Evolutionary conservation across 2,113 vertebrate genomes (phyloP), one percentile per base, ranked within the genome.

Genomic region (Oreochromis tanganicae): DNA sequence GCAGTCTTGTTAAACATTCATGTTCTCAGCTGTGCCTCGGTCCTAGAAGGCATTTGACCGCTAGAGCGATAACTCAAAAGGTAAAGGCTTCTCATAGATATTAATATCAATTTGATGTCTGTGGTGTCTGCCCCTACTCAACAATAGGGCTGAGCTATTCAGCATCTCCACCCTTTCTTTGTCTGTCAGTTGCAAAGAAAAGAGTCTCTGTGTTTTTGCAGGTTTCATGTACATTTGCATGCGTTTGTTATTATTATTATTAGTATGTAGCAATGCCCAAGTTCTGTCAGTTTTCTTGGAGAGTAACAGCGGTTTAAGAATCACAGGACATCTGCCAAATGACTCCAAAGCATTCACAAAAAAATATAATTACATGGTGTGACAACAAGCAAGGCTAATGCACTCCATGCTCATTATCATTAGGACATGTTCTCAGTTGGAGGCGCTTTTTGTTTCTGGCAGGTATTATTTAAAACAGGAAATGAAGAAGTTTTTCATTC

Each of bases 1-100:
- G 90, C 81, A 59, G 85, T 90, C 93, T 94, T 95, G 93, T 96
- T 96, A 95, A 96, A 95, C 94, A 96, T 96, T 95, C 91, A 96
- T 96, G 94, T 91, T 95, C 91, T 92, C 91, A 81, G 89, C 86
- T 86, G 55, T 57, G 89, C 87, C 85, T 91, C 11, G 54, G 71
- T 90, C 92, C 92, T 94, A 81, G 87, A 93, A 94, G 92, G 88
- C 80, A 85, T 95, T 95, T 96, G 94, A 94, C 94, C 93, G 73
- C 90, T 61, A 85, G 87, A 93, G 93, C 71, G 78, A 94, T 95
- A 90, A 94, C 89, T 94, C 92, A 91, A 86, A 94, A 94, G 91
- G 92, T 94, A 95, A 95, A 93, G 91, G 88, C 87, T 73, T 91
- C 90, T 94, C 92, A 91, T 91, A 89, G 90, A 90, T 90, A 93